phyloP scores from a whole-genome alignment of 2,888 invertebrate genomes.

The Chrysolina americana region DNA sequence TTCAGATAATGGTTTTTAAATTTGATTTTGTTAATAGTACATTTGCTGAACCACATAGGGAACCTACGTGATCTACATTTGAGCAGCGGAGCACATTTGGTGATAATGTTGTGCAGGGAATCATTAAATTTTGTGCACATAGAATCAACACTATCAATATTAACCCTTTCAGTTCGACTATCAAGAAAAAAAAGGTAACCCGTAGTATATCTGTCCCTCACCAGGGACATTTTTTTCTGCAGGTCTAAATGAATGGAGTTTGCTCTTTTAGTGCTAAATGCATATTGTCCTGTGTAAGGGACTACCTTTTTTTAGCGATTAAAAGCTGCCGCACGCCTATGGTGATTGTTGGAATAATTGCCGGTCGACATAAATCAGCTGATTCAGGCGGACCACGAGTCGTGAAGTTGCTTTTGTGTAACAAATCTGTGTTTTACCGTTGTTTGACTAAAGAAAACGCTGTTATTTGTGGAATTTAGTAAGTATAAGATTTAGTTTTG shows the following conservation, averaged over 20 bases:
- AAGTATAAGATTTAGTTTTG: slow-evolving; percentile 8
- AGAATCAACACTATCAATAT: no score
- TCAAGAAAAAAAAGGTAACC: slow-evolving; percentile 25
- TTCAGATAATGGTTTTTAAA: no score
- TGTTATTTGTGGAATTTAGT: slow-evolving; percentile 20
- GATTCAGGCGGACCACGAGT: slow-evolving; percentile 18
- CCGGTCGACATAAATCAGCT: slow-evolving; percentile 21
- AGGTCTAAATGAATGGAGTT: slow-evolving; percentile 26
- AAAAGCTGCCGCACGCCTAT: slow-evolving; percentile 12
- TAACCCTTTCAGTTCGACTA: slow-evolving; percentile 25
- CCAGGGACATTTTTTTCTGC: slow-evolving; percentile 24
- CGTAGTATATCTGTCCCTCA: slow-evolving; percentile 26
- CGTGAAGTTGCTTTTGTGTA: slow-evolving; percentile 22
- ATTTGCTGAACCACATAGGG: no score
- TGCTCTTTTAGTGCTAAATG: slow-evolving; percentile 23
- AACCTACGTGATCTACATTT: no score
- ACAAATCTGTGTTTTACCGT: slow-evolving; percentile 24
- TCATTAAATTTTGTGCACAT: no score
- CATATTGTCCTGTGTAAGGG: slow-evolving; percentile 27
- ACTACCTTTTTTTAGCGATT: slow-evolving; percentile 25
- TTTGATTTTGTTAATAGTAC: no score
- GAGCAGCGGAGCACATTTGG: no score
- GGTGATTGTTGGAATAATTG: slow-evolving; percentile 13
- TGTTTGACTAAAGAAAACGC: slow-evolving; percentile 25
- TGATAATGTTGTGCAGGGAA: no score